Base-by-base conservation (phyloP, 1,140 invertebrate species). In the Centruroides vittatus region DNA sequence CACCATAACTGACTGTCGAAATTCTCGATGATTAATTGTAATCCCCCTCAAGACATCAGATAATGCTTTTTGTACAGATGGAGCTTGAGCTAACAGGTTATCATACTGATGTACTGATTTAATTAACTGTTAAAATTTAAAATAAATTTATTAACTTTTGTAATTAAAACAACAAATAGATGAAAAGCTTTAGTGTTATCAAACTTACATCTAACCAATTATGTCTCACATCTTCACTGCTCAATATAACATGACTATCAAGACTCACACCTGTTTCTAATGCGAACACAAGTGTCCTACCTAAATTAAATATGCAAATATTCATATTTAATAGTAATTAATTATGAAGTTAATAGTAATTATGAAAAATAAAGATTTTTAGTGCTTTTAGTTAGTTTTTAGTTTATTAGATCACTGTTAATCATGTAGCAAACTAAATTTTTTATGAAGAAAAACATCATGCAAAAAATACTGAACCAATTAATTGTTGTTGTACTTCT, bases 181-280 rank as follows among this genome's bases (percentile, higher is more conserved):
- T 23, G 41, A 5, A 41, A 41, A 41, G 8, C 8, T 41, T 41
- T 41, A 6, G 8, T 41, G 8, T 41, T 41, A 8, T 8, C 41
- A 12, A 41, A 74, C 80, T 81, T 78, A 88, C 84, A 75, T 91
- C 88, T 54, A 92, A 76, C 90, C 90, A 93, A 75, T 90, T 89
- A 69, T 89, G 83, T 59, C 89, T 76, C 35, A 93, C 89, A 81
- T 93, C 90, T 11, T 88, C 89, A 64, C 86, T 91, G 72, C 87
- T 90, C 0, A 95, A 79, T 77, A 86, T 86, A 23, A 95, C 82
- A 70, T 88, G 83, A 3, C 90, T 90, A 69, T 93, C 86, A 49
- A 93, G 77, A 71, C 84, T 88, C 5, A 94, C 84, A 12, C 91
- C 90, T 35, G 89, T 92, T 67, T 90, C 86, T 69, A 84, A 84